phyloP scores from a whole-genome alignment of 2,888 invertebrate species.

The Mythimna ferrago region DNA sequence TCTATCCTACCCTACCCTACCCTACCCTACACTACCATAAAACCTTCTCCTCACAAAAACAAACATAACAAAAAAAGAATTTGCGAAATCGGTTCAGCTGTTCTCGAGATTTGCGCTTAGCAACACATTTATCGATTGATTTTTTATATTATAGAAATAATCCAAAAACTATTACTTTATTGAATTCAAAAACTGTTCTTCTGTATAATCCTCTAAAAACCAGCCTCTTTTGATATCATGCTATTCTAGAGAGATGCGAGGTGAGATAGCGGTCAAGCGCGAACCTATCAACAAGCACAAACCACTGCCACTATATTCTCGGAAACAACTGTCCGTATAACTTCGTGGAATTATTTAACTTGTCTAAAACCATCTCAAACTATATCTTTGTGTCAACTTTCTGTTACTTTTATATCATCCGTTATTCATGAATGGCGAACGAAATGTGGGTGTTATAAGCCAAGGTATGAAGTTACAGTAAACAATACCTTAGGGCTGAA shows the following conservation, averaged over 20 bases:
- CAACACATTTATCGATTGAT: too few species aligned
- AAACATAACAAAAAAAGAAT: too few species aligned
- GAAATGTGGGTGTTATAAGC: constrained; percentile 17
- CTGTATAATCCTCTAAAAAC: too few species aligned
- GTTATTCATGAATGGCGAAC: constrained; percentile 18
- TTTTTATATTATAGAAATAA: too few species aligned
- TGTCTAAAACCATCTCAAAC: constrained; percentile 2
- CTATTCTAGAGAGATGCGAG: constrained; percentile 13
- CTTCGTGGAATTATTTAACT: constrained; percentile 7
- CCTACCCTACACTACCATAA: too few species aligned
- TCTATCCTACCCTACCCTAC: too few species aligned
- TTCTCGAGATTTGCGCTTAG: too few species aligned
- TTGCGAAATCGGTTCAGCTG: too few species aligned
- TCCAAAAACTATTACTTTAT: too few species aligned
- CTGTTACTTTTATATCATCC: constrained; percentile 17
- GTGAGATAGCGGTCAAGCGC: not conserved
- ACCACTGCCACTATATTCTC: constrained; percentile 33
- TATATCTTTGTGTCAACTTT: not conserved
- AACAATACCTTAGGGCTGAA: not conserved
- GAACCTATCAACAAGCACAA: constrained; percentile 12
- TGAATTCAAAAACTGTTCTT: too few species aligned
- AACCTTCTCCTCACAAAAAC: too few species aligned
- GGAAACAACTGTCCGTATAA: constrained; percentile 25
- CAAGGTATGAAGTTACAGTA: not conserved
- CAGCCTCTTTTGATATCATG: too few species aligned